Percentiles rank a stretch among this genome's conserved stretches.
Evolutionary conservation across 2,888 invertebrate genomes (phyloP).

Genomic region (Drosophila phalerata): DNA sequence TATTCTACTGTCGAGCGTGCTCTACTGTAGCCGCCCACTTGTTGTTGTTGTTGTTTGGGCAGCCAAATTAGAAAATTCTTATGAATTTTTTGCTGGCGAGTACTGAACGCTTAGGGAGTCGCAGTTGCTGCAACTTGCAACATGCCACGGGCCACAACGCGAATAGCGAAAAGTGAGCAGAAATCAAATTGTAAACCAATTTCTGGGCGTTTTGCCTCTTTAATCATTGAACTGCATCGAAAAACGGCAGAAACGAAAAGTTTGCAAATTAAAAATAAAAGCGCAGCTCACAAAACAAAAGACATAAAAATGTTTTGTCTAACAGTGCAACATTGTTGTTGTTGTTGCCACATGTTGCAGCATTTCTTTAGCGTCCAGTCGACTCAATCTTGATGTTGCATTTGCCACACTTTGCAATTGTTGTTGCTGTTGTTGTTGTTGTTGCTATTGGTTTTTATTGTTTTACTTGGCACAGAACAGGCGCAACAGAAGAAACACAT

Average conservation of each 20-base stretch:
- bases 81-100: constrained; percentile 49
- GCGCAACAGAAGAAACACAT: constrained; percentile 53
- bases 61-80: constrained; percentile 79
- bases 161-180: constrained; percentile 65
- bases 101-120: constrained; percentile 56
- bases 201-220: constrained; percentile 81
- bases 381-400: constrained; percentile 73
- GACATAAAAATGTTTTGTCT: constrained; percentile 58
- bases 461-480: constrained; percentile 49
- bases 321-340: constrained; percentile 22
- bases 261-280: constrained; percentile 78
- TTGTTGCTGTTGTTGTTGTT: constrained; percentile 36
- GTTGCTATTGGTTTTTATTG: constrained; percentile 47
- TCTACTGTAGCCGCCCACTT: too few relatives aligned
- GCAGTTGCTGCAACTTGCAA: constrained; percentile 41
- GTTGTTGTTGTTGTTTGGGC: constrained; percentile 34
- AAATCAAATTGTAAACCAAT: constrained; percentile 68
- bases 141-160: constrained; percentile 68
- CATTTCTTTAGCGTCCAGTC: constrained; percentile 70
- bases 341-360: constrained; percentile 80
- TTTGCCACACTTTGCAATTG: constrained; percentile 63
- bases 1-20: too few relatives aligned
- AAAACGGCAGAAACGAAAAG: constrained; percentile 64
- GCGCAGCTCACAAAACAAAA: constrained; percentile 69
- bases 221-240: constrained; percentile 81